phyloP scores from a whole-genome alignment of 1,140 invertebrate genomes.

The Agraylea sexmaculata region DNA sequence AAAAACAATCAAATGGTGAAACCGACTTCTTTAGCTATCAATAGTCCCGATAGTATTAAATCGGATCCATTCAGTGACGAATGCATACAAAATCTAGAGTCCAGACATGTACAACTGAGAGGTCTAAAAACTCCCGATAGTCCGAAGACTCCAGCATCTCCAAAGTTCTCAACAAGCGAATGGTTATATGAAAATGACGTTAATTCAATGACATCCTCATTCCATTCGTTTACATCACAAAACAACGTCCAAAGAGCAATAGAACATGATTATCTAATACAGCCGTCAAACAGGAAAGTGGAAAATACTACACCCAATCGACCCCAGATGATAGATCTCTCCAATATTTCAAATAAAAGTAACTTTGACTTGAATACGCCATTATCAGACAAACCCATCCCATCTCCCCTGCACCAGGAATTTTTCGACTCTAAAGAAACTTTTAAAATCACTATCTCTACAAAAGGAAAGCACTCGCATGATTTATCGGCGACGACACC shows the following conservation, averaged over 20 bases:
- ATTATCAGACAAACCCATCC: constrained; percentile 34
- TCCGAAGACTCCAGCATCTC: constrained; percentile 15
- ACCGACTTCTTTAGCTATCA: constrained; percentile 9
- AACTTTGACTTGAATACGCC: constrained; percentile 9
- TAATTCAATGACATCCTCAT: constrained; percentile 7
- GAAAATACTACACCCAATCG: constrained; percentile 34
- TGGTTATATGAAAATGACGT: constrained; percentile 20
- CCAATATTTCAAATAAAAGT: constrained; percentile 6
- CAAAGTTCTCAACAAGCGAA: constrained; percentile 7
- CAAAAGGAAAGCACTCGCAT: constrained; percentile 13
- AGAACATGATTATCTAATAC: constrained; percentile 44
- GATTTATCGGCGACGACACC: constrained; percentile 20
- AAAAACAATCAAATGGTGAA: background rate
- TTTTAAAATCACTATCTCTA: constrained; percentile 6
- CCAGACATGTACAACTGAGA: constrained; percentile 20
- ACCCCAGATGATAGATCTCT: constrained; percentile 28
- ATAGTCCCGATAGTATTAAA: constrained; percentile 12
- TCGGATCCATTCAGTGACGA: constrained; percentile 37
- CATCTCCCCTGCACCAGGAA: constrained; percentile 25
- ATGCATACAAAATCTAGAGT: constrained; percentile 36
- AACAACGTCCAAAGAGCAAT: constrained; percentile 38
- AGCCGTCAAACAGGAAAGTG: constrained; percentile 47
- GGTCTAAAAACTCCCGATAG: constrained; percentile 21
- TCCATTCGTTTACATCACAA: constrained; percentile 14
- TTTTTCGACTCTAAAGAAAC: constrained; percentile 12